Base-by-base conservation (phyloP, 2,888 invertebrate genomes). In the Trachelus iudaicus region DNA sequence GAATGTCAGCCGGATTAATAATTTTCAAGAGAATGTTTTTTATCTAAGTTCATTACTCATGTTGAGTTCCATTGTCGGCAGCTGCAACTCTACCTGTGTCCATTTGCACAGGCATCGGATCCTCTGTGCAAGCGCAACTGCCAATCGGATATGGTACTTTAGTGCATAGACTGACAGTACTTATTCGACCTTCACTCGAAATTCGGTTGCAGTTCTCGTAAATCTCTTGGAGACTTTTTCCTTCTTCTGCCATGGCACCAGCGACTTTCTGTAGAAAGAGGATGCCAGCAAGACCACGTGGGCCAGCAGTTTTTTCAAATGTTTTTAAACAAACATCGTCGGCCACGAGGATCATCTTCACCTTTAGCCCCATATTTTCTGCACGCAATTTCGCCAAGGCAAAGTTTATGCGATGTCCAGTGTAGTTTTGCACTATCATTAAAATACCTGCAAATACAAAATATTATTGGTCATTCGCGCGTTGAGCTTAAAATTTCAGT, bases 351-450 rank as follows among this genome's bases (percentile, higher is more conserved):
- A 95, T 83, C 76, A 94, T 92, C 90, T 93, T 93, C 0, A 94
- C 88, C 68, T 81, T 80, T 31, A 95, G 92, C 0, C 95, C 94
- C 78, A 93, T 92, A 68, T 93, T 93, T 86, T 93, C 93, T 1
- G 95, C 95, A 84, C 94, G 93, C 88, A 96, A 95, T 31, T 95
- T 93, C 4, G 96, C 97, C 86, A 96, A 92, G 0, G 96, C 96
- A 89, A 97, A 97, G 89, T 95, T 96, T 35, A 97, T 90, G 79
- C 95, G 92, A 86, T 96, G 95, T 0, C 96, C 95, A 0, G 95
- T 94, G 87, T 95, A 95, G 88, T 96, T 96, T 37, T 94, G 94
- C 12, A 96, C 92, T 73, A 96, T 93, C 0, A 96, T 92, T 11
- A 97, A 87, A 15, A 95, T 93, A 68, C 96, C 96, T 82, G 93